Percentiles rank a stretch among this genome's conserved stretches.
Evolutionary conservation across 2,113 vertebrate genomes (phyloP).

Genomic region (Electrona antarctica): DNA sequence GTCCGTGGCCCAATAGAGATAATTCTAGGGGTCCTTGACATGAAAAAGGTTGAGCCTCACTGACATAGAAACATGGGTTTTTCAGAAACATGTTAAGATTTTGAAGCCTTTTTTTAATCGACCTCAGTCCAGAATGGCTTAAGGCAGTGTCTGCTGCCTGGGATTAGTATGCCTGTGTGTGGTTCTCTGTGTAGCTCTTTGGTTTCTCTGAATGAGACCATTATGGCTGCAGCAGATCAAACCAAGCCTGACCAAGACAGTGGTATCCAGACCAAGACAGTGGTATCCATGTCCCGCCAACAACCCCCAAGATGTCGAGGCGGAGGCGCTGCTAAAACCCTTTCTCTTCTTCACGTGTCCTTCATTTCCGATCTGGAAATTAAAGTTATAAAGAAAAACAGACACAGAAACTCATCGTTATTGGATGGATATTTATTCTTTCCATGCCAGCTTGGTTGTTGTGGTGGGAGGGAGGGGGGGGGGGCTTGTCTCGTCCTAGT

Average conservation of each 20-base stretch:
- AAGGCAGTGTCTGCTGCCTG: conserved; percentile 21
- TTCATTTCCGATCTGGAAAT: conserved; percentile 18
- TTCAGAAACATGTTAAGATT: no score
- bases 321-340: no score
- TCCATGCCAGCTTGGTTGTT: neutral
- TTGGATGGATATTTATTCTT: neutral
- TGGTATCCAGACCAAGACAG: neutral
- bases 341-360: neutral
- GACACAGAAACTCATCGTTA: neutral
- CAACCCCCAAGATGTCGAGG: no score
- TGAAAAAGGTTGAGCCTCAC: neutral
- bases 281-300: neutral
- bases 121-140: no score
- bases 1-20: no score
- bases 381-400: neutral
- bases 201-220: conserved; percentile 12
- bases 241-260: conserved; percentile 5
- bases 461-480: neutral
- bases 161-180: conserved; percentile 38
- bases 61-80: no score
- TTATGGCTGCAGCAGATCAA: conserved; percentile 30
- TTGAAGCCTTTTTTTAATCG: no score
- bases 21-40: no score
- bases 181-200: conserved; percentile 11
- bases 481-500: neutral